Conservation (phyloP, 2,797 vertebrate species). For the Sebastes kiyomatsui region DNA sequence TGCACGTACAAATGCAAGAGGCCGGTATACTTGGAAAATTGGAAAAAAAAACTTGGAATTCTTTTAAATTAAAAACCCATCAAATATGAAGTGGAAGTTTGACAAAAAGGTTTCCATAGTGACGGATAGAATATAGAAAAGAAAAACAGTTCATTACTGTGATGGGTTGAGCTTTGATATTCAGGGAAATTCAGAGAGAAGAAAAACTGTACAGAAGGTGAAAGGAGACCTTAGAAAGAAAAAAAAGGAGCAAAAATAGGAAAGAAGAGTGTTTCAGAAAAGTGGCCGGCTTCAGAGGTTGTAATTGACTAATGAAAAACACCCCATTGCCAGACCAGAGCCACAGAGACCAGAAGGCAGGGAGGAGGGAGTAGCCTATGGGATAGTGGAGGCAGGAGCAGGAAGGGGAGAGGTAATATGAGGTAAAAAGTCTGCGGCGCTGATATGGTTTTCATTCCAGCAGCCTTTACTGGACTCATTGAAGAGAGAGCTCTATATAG, state of each 20-base stretch:
- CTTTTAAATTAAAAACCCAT: slow-evolving; percentile 41
- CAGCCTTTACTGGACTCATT: slow-evolving; percentile 37
- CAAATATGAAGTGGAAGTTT: slow-evolving; percentile 12
- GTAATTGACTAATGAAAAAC: slow-evolving; percentile 59
- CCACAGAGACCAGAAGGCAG: slow-evolving; percentile 11
- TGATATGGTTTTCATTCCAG: slow-evolving; percentile 57
- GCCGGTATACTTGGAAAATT: background rate
- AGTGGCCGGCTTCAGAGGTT: slow-evolving; percentile 17
- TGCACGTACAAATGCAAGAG: slow-evolving; percentile 26
- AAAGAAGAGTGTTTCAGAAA: slow-evolving; percentile 26
- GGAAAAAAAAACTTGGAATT: slow-evolving; percentile 2
- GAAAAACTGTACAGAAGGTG: background rate
- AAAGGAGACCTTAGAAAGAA: background rate
- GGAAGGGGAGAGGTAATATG: slow-evolving; percentile 34
- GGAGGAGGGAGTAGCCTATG: background rate
- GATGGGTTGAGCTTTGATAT: background rate
- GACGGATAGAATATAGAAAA: background rate
- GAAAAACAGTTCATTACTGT: background rate
- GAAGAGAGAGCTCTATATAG: slow-evolving; percentile 4
- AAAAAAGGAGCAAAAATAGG: slow-evolving; percentile 24
- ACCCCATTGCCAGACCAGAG: slow-evolving; percentile 15
- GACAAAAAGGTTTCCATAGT: slow-evolving; percentile 11
- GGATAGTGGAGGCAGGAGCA: slow-evolving; percentile 3
- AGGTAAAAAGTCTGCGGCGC: slow-evolving; percentile 47
- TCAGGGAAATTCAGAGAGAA: slow-evolving; percentile 8